A percentile compares a stretch with the other conserved stretches of the same genome.
phyloP scores from a whole-genome alignment of 2,113 vertebrate genomes.

The Camelus bactrianus region DNA sequence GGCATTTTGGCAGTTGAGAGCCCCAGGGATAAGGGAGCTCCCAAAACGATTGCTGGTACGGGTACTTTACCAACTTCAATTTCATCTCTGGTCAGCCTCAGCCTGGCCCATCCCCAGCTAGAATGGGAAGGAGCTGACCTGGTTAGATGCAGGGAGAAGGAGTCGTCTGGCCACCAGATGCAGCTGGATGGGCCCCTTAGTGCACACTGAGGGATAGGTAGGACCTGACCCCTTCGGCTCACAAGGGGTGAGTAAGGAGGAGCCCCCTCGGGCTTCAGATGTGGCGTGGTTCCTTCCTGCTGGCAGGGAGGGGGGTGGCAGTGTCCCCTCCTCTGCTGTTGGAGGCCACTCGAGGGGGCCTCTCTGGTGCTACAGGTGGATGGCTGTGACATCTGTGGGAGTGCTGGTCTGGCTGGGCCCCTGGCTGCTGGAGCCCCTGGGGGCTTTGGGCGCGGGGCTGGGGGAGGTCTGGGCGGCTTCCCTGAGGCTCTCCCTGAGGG shows the following conservation, averaged over 20 bases:
- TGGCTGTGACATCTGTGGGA: conserved; percentile 89
- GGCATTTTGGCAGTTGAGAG: conserved; percentile 57
- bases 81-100: conserved; percentile 23
- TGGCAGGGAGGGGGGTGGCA: conserved; percentile 5
- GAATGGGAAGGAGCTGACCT: neutral
- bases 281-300: conserved; percentile 32
- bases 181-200: conserved; percentile 53
- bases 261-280: conserved; percentile 53
- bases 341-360: conserved; percentile 66
- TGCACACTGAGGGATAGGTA: conserved; percentile 69
- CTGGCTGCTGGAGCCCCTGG: conserved; percentile 83
- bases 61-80: neutral
- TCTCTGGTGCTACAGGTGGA: conserved; percentile 83
- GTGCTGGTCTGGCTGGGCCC: conserved; percentile 86
- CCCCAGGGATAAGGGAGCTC: neutral
- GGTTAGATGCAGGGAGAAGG: neutral
- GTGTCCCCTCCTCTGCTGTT: conserved; percentile 35
- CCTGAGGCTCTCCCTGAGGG: conserved; percentile 89
- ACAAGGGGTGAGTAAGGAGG: neutral
- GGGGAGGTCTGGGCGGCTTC: conserved; percentile 81
- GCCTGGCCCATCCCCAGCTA: neutral
- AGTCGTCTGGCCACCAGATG: conserved; percentile 20
- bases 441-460: conserved; percentile 80
- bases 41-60: conserved; percentile 38
- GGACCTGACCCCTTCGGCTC: conserved; percentile 51